Percentiles rank a stretch among this genome's conserved stretches.
Evolutionary conservation across 1,140 invertebrate genomes (phyloP).

Genomic region (Chymomyza costata): DNA sequence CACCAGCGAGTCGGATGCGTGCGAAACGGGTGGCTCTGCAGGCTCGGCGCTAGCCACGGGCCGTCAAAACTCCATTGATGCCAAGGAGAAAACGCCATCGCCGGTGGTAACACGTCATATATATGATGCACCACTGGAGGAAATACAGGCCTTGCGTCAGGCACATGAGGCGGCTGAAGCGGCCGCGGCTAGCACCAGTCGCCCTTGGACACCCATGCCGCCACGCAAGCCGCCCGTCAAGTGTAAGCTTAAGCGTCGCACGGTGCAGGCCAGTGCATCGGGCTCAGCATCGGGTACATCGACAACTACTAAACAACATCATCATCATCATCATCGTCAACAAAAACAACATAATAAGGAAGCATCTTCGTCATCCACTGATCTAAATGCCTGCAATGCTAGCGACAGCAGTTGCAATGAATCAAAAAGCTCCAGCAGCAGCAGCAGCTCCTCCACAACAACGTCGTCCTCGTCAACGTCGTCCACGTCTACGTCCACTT

Average conservation of each 20-base stretch:
- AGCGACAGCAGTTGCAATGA: slow-evolving; percentile 4
- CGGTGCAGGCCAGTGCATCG: neutral
- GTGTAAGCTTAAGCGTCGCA: slow-evolving; percentile 17
- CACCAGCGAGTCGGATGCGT: slow-evolving; percentile 7
- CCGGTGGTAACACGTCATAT: slow-evolving; percentile 12
- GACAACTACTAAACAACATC: neutral
- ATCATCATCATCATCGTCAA: neutral
- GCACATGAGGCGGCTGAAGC: slow-evolving; percentile 31
- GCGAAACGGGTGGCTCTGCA: slow-evolving; percentile 2
- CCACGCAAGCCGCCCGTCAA: slow-evolving; percentile 45
- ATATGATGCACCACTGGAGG: slow-evolving; percentile 34
- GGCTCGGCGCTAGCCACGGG: slow-evolving; percentile 56
- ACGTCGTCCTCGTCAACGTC: slow-evolving; percentile 6
- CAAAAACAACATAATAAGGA: neutral
- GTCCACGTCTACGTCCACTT: slow-evolving; percentile 3
- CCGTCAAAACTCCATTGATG: slow-evolving; percentile 40
- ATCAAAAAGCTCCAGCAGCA: slow-evolving; percentile 1
- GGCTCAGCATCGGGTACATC: too few relatives aligned
- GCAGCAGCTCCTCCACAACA: neutral
- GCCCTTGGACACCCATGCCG: slow-evolving; percentile 47
- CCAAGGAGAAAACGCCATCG: neutral
- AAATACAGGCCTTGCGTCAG: slow-evolving; percentile 40
- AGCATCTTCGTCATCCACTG: slow-evolving; percentile 22
- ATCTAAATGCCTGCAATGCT: slow-evolving; percentile 20
- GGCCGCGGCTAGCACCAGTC: slow-evolving; percentile 33